A percentile compares a stretch with the other conserved stretches of the same genome.
Conservation (phyloP, 2,797 vertebrate genomes). For the Oreochromis mossambicus region DNA sequence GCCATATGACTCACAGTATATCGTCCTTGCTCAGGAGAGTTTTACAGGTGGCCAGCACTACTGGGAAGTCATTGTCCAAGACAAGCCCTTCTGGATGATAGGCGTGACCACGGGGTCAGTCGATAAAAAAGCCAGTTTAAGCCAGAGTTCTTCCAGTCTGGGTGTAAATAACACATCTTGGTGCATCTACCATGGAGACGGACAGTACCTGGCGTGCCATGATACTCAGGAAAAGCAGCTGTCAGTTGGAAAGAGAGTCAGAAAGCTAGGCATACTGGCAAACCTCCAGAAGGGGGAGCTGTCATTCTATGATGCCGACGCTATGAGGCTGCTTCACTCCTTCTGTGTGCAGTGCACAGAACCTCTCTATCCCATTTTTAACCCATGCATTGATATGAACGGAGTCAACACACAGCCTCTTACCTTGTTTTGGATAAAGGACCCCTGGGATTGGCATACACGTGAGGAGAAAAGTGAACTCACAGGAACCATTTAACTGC, state of each 20-base stretch:
- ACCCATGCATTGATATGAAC: slow-evolving; percentile 74
- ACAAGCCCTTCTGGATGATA: slow-evolving; percentile 78
- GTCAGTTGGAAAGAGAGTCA: slow-evolving; percentile 49
- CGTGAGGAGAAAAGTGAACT: neutral
- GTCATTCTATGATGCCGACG: slow-evolving; percentile 73
- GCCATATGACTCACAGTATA: slow-evolving; percentile 68
- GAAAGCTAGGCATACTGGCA: slow-evolving; percentile 68
- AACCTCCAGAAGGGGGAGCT: slow-evolving; percentile 71
- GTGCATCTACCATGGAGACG: slow-evolving; percentile 76
- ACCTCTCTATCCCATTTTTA: slow-evolving; percentile 69
- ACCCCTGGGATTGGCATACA: slow-evolving; percentile 42
- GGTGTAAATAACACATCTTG: slow-evolving; percentile 63
- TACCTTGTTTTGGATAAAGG: slow-evolving; percentile 63
- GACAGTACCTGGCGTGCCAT: slow-evolving; percentile 72
- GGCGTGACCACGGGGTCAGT: slow-evolving; percentile 58
- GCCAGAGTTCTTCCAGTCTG: neutral
- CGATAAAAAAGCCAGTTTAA: neutral
- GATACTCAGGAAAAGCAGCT: slow-evolving; percentile 67
- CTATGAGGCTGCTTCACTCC: slow-evolving; percentile 61
- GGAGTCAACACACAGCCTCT: slow-evolving; percentile 71
- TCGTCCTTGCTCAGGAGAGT: slow-evolving; percentile 58
- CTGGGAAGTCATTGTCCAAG: slow-evolving; percentile 77
- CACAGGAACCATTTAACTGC: neutral
- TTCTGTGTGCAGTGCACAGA: slow-evolving; percentile 59
- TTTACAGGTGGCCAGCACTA: slow-evolving; percentile 65